Evolutionary conservation across 2,797 vertebrate genomes (phyloP), one percentile per base, ranked within the genome.

Genomic region (Naso thynnoides): DNA sequence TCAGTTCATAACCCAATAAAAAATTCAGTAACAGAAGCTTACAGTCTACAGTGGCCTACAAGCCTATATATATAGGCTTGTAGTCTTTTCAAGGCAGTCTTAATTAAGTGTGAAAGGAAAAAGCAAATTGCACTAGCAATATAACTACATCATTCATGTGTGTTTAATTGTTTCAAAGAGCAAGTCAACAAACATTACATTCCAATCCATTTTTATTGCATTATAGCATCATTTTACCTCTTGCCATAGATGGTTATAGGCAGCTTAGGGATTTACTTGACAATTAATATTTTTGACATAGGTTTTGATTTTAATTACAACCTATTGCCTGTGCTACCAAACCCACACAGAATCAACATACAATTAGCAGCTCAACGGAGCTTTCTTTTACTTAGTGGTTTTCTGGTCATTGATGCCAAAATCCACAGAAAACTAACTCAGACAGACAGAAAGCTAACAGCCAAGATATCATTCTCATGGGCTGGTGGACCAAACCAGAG

Each of bases 331-430:
- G 8, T 23, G 5, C 26, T 2, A 27, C 3, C 11, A 6, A 36
- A 45, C 19, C 69, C 49, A 42, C 41, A 13, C 23, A 21, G 41
- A 71, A 63, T 53, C 24, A n/a, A 47, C 53, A 44, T 61, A 8
- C 26, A 68, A 29, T 70, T 31, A 49, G 21, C 39, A 68, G 33
- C 36, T 55, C 9, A 38, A 6, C 48, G 29, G 3, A 36, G 36
- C 36, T 67, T 3, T 65, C 19, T 68, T 33, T 4, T 23, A 8
- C 21, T 53, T 2, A 26, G 16, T 48, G n/a, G 8, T 24, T 33
- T 42, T 60, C 21, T 60, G n/a, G 21, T 72, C 31, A 61, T 15
- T 41, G 16, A 27, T 24, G 11, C 13, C 5, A 7, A 48, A 39
- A 21, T 16, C 15, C 41, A 54, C 42, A 21, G 8, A 47, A 44